phyloP scores from a whole-genome alignment of 2,113 vertebrate genomes.

The Andinoacara biseriatus region DNA sequence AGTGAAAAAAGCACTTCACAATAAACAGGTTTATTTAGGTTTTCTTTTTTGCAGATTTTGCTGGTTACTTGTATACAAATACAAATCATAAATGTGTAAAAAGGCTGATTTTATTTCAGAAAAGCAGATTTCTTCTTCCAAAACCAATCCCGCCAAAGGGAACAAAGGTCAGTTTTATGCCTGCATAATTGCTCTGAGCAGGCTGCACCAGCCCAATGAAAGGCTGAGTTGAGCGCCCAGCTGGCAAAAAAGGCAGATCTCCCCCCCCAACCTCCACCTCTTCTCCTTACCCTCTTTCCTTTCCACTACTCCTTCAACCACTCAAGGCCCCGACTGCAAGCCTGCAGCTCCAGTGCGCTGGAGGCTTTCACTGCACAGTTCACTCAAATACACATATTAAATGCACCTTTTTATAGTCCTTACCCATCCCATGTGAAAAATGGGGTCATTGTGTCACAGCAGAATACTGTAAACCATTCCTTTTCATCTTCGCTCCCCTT shows the following conservation, averaged over 20 bases:
- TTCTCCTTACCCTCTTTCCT: constrained; percentile 27
- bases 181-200: constrained; percentile 31
- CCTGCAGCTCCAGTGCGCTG: constrained; percentile 41
- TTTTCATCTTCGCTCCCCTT: neutral
- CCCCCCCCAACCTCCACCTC: neutral
- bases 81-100: neutral
- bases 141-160: constrained; percentile 10
- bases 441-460: constrained; percentile 63
- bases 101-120: accelerated
- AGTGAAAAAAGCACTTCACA: neutral
- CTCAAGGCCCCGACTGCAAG: constrained; percentile 26
- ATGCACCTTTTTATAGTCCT: constrained; percentile 35
- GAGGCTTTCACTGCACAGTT: constrained; percentile 45
- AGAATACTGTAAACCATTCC: constrained; percentile 45
- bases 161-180: constrained; percentile 39
- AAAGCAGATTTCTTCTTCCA: constrained; percentile 11
- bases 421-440: constrained; percentile 53
- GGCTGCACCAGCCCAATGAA: constrained; percentile 43
- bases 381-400: constrained; percentile 44
- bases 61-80: neutral
- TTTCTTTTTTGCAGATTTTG: neutral
- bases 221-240: constrained; percentile 48
- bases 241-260: constrained; percentile 44
- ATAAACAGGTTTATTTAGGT: neutral
- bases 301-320: constrained; percentile 13